Base-by-base conservation (phyloP, 2,888 invertebrate species). In the Trisateles emortualis region DNA sequence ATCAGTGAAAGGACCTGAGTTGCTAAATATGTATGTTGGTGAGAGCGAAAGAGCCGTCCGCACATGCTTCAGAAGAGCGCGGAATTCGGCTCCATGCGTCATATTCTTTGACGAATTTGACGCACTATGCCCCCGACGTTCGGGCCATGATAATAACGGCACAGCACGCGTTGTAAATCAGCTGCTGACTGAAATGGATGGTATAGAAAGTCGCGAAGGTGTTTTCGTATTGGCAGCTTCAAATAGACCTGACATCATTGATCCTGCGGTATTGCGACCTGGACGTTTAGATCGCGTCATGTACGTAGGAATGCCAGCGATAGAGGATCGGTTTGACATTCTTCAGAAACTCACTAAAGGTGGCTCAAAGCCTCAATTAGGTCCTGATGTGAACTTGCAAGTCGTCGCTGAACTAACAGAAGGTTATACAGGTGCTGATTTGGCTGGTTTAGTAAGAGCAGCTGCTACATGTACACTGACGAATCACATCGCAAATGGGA, bases 91-190 rank as follows among this genome's bases (percentile, higher is more conserved):
- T 0, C 99, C 99, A 0, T 99, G 99, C 83, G 98, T 99, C 2
- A 99, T 99, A 84, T 99, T 99, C 91, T 99, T 99, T 81, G 99
- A 99, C 82, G 99, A 99, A 89, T 94, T 99, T 62, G 99, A 99
- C 86, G 97, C 99, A 0, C 86, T 99, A 24, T 99, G 99, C 82
- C 98, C 99, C 0, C 96, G 96, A 73, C 94, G 99, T 77, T 96
- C 96, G 4, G 96, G 96, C 35, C 95, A 95, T 56, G 95, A 92
- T 43, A 79, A 95, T 88, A 95, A 95, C 72, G 96, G 96, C 1
- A 95, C 96, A 0, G 95, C 96, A 0, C 94, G 99, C 24, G 97
- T 99, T 10, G 99, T 99, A 0, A 99, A 99, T 86, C 99, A 99
- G 87, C 93, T 99, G 86, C 90, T 99, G 42, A 99, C 99, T 0